Evolutionary conservation across 2,797 vertebrate species (phyloP).

Genomic region (Meriones psammophilus): DNA sequence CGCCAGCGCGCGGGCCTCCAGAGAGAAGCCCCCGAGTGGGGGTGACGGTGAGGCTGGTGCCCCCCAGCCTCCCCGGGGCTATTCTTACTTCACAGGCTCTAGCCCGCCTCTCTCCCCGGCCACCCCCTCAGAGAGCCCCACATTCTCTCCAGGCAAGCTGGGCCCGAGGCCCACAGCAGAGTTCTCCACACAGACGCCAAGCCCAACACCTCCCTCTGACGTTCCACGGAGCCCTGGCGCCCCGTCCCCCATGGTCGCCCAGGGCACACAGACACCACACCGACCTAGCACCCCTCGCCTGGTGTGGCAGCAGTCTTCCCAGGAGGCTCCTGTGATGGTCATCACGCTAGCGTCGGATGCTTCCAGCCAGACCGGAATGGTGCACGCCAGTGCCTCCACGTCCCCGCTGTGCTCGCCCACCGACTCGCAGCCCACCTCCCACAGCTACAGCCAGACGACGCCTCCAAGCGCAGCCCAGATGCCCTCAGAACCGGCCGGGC

Average conservation of each 20-base stretch:
- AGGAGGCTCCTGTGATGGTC: slow-evolving; percentile 95
- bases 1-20: slow-evolving; percentile 82
- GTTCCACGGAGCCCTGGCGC: slow-evolving; percentile 85
- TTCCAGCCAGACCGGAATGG: slow-evolving; percentile 92
- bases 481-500: slow-evolving; percentile 89
- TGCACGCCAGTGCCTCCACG: slow-evolving; percentile 93
- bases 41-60: slow-evolving; percentile 83
- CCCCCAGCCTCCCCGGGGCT: slow-evolving; percentile 90
- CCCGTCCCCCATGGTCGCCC: slow-evolving; percentile 89
- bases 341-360: slow-evolving; percentile 94
- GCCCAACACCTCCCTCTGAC: slow-evolving; percentile 86
- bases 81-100: slow-evolving; percentile 93
- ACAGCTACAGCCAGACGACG: slow-evolving; percentile 90
- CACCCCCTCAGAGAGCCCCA: slow-evolving; percentile 95
- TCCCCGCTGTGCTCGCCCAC: slow-evolving; percentile 96
- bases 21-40: slow-evolving; percentile 80
- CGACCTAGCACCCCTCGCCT: slow-evolving; percentile 92
- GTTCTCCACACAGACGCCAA: slow-evolving; percentile 96
- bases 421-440: slow-evolving; percentile 90
- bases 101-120: slow-evolving; percentile 95
- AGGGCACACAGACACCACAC: slow-evolving; percentile 93
- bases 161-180: slow-evolving; percentile 91
- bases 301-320: slow-evolving; percentile 94
- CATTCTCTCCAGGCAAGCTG: slow-evolving; percentile 89
- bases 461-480: slow-evolving; percentile 89